phyloP scores from a whole-genome alignment of 2,797 vertebrate genomes.

The Peromyscus attwateri region DNA sequence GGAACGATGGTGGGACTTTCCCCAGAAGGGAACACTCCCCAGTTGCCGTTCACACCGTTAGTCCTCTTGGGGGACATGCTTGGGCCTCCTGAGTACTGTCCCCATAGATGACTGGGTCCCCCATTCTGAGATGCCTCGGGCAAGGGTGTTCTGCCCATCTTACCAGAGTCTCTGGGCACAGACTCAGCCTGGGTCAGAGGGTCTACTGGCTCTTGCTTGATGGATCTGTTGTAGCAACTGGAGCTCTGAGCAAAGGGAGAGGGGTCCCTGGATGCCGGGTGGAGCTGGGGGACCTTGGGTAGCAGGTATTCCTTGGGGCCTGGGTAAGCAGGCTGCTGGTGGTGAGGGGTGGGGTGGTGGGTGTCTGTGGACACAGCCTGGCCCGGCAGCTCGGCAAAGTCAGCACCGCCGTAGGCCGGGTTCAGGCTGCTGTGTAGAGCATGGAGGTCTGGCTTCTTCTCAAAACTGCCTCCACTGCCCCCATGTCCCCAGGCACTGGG shows the following conservation, averaged over 20 bases:
- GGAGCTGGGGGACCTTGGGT: constrained; percentile 81
- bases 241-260: constrained; percentile 87
- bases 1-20: constrained; percentile 81
- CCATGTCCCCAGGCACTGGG: constrained; percentile 87
- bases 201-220: constrained; percentile 96
- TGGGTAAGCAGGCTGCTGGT: constrained; percentile 90
- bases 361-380: constrained; percentile 73
- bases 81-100: constrained; percentile 91
- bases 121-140: constrained; percentile 79
- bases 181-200: constrained; percentile 87
- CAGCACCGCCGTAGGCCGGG: constrained; percentile 86
- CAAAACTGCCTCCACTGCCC: constrained; percentile 85
- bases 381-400: constrained; percentile 85
- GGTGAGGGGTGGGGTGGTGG: constrained; percentile 83
- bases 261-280: constrained; percentile 79
- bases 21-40: constrained; percentile 85
- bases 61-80: constrained; percentile 88
- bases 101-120: constrained; percentile 87
- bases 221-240: constrained; percentile 87
- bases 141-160: constrained; percentile 76
- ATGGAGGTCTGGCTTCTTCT: constrained; percentile 94
- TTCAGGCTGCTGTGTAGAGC: constrained; percentile 91
- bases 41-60: constrained; percentile 87
- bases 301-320: constrained; percentile 86
- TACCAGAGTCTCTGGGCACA: constrained; percentile 62